These are phyloP conservation scores for Hyposoter dolosus DNA, from an alignment of 2,888 invertebrate species.

Conservation along the genomic window DNA sequence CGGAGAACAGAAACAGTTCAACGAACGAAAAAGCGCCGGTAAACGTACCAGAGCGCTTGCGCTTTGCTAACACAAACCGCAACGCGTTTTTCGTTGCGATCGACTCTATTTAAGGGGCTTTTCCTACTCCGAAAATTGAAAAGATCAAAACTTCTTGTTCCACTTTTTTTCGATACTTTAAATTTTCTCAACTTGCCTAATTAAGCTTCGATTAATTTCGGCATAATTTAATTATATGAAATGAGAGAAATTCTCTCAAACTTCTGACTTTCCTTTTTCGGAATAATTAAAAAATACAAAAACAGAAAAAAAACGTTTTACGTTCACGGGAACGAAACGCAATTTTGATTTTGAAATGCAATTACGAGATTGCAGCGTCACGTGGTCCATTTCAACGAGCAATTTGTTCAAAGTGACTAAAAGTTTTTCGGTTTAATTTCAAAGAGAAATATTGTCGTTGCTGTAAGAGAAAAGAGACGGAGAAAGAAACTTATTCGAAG, in stretches of 20 bases:
- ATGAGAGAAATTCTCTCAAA: background rate
- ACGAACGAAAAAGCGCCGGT: constrained; percentile 81
- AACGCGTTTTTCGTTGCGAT: constrained; percentile 63
- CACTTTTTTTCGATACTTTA: background rate
- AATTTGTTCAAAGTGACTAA: constrained; percentile 2
- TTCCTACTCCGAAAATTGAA: background rate
- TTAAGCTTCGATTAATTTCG: background rate
- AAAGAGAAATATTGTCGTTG: constrained; percentile 11
- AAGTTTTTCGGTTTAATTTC: constrained; percentile 13
- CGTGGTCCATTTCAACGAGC: background rate
- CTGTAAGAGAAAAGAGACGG: background rate
- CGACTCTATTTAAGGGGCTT: constrained; percentile 23
- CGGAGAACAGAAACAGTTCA: constrained; percentile 77
- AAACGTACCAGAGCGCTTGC: constrained; percentile 75
- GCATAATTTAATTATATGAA: background rate
- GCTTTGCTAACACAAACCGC: constrained; percentile 74
- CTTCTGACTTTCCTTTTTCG: background rate
- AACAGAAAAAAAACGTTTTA: background rate
- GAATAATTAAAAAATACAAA: background rate
- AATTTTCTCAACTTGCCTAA: background rate
- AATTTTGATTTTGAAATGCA: background rate
- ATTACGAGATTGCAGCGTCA: background rate
- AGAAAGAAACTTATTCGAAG: background rate
- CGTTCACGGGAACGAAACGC: background rate
- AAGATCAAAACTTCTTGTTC: background rate